phyloP scores from a whole-genome alignment of 1,140 invertebrate genomes.

The Oryzaephilus surinamensis region DNA sequence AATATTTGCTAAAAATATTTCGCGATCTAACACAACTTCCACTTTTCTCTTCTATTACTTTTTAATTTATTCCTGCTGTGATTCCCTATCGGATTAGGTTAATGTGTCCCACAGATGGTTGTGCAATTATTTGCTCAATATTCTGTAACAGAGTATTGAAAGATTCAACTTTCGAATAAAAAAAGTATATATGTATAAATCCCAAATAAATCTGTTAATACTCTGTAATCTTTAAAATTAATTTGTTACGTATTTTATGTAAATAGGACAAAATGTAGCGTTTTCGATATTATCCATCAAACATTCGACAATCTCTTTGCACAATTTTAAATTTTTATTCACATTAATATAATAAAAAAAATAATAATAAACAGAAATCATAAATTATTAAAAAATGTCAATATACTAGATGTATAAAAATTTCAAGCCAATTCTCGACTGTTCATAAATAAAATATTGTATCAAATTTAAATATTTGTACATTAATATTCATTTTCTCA shows the following conservation, averaged over 20 bases:
- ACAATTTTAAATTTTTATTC: constrained; percentile 13
- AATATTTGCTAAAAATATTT: neutral
- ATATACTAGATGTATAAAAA: constrained; percentile 17
- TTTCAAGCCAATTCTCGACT: constrained; percentile 13
- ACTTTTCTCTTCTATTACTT: neutral
- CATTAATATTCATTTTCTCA: constrained; percentile 12
- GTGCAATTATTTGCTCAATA: constrained; percentile 29
- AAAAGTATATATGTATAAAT: no score
- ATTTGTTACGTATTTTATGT: constrained; percentile 1
- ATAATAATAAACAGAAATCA: no score
- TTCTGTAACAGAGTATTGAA: constrained; percentile 3
- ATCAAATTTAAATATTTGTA: constrained; percentile 11
- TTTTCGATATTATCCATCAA: constrained; percentile 10
- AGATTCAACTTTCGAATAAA: neutral
- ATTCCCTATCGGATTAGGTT: constrained; percentile 20
- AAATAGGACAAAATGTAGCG: constrained; percentile 7
- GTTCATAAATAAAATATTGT: constrained; percentile 13
- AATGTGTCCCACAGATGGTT: constrained; percentile 23
- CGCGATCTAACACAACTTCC: neutral
- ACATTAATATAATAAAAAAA: no score
- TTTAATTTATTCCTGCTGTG: constrained; percentile 14
- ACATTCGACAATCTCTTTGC: constrained; percentile 17
- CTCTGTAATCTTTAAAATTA: neutral
- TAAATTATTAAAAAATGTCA: constrained; percentile 13
- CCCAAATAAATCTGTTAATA: no score